Base-by-base conservation (phyloP, 2,797 vertebrate genomes). In the Sebastes kiyomatsui region DNA sequence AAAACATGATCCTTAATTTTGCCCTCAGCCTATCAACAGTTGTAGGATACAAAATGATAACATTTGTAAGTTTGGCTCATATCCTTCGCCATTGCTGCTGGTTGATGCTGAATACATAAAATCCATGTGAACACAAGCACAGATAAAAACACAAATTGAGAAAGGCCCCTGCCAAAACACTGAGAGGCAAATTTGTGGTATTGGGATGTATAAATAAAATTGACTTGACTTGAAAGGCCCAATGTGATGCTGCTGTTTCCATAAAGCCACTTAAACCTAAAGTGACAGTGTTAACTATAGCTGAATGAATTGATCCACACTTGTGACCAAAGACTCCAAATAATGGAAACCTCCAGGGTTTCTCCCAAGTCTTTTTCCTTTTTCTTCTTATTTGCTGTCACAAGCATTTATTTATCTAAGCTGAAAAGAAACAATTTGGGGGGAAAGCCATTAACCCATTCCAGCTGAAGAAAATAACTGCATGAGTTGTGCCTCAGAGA, bases 331-430 rank as follows among this genome's bases (percentile, higher is more conserved):
- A 74, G 46, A 38, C 42, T 62, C 56, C 30, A 22, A 25, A 33
- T 55, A 70, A 56, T 25, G 59, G 25, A 23, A 49, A 32, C 4
- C 20, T 27, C 9, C 14, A 11, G 7, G 27, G 7, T 62, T 59
- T 66, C 59, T 35, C 20, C 46, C 16, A 16, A 13, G 54, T 75
- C 11, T 71, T 18, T 46, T 46, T 18, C 7, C 42, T 46, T 46
- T 18, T 18, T 46, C 42, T 61, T 65, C 59, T 55, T 75, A 73
- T 90, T 82, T 88, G 62, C 74, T 67, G 60, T 82, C 61, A 72
- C 27, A 81, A 20, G 64, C 60, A 35, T 87, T 82, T 86, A 80
- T 90, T 88, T 84, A 73, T 84, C 73, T 61, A 33, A 86, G 72
- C 79, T 54, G 35, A 82, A 75, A 72, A 78, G 9, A 79, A 87